Base-by-base conservation (phyloP, 2,888 invertebrate genomes). In the Coleophora flavipennella region DNA sequence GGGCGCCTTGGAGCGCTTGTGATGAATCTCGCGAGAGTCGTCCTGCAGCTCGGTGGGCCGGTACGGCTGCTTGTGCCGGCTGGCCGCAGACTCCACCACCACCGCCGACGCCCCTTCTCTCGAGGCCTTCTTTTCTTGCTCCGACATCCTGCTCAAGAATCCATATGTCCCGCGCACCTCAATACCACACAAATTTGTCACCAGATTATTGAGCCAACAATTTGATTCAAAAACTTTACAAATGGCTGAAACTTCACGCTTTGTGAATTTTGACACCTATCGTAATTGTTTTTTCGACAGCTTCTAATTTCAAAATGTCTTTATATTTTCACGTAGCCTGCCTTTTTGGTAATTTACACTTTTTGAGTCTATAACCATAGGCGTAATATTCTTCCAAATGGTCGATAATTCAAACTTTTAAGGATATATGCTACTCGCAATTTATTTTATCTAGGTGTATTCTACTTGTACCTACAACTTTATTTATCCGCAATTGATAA, bases 231-330 rank as follows among this genome's bases (percentile, higher is more conserved):
- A 63, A 66, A 66, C 60, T 31, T 52, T 65, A 64, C 59, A 64
- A 59, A 63, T 59, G 56, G 54, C 54, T 58, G 54, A 71, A 67
- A 75, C 59, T 77, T 79, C 77, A 77, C 70, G 58, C 57, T 62
- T 59, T 63, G 55, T 57, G 63, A 63, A 77, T 75, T 80, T 80
- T 77, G 81, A 78, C 81, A 70, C 48, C 39, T 51, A 54, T 53
- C 44, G 68, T 71, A 59, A 47, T 67, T 69, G 59, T 71, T 72
- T 73, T 69, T 57, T 45, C 39, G 20, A 36, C 47, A 43, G 49
- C 53, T 79, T 80, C 78, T 51, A 73, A 65, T 72, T 80, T 79
- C 47, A 78, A 78, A 28, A 29, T 29, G 29, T 29, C 6, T 20
- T 20, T 3, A 20, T 20, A 20, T 20, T 20, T 20, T 20, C 6